These are phyloP conservation scores for Acromyrmex heyeri DNA, from an alignment of 1,140 invertebrate genomes.

Conservation along the genomic window DNA sequence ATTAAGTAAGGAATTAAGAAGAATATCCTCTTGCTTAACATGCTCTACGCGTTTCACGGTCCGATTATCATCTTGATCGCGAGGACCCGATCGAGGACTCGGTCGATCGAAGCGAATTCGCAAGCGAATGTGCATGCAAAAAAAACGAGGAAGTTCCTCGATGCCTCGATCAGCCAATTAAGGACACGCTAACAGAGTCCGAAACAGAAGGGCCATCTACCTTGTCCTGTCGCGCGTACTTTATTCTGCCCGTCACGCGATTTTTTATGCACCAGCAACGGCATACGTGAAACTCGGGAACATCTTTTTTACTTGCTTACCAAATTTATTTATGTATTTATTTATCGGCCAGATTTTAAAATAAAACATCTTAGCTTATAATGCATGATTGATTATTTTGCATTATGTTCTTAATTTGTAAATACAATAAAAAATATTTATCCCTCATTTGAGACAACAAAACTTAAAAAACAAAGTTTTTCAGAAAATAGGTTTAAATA, in stretches of 20 bases:
- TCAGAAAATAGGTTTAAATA: too few relatives aligned
- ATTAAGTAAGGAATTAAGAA: conserved; percentile 46
- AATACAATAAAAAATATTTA: not conserved
- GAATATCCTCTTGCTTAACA: conserved; percentile 19
- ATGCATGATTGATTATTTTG: not conserved
- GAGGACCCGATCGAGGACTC: conserved; percentile 69
- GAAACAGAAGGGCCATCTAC: conserved; percentile 45
- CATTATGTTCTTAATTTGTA: not conserved
- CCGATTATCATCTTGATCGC: conserved; percentile 68
- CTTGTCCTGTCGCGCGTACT: conserved; percentile 25
- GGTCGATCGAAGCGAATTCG: conserved; percentile 69
- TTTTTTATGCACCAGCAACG: conserved; percentile 39
- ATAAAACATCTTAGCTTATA: conserved; percentile 8
- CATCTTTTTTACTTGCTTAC: not conserved
- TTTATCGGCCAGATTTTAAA: not conserved
- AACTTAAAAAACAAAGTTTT: too few relatives aligned
- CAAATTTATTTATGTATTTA: conserved; percentile 23
- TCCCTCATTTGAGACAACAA: too few relatives aligned
- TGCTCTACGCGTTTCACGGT: conserved; percentile 59
- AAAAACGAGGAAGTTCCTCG: conserved; percentile 69
- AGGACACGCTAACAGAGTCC: conserved; percentile 57
- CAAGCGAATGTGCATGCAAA: conserved; percentile 39
- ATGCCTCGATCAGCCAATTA: conserved; percentile 74
- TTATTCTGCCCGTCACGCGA: conserved; percentile 23
- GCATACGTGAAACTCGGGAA: not conserved